Percentiles rank a stretch among this genome's conserved stretches.
Conservation (phyloP, 2,888 invertebrate species). For the Eucriotettix oculatus region DNA sequence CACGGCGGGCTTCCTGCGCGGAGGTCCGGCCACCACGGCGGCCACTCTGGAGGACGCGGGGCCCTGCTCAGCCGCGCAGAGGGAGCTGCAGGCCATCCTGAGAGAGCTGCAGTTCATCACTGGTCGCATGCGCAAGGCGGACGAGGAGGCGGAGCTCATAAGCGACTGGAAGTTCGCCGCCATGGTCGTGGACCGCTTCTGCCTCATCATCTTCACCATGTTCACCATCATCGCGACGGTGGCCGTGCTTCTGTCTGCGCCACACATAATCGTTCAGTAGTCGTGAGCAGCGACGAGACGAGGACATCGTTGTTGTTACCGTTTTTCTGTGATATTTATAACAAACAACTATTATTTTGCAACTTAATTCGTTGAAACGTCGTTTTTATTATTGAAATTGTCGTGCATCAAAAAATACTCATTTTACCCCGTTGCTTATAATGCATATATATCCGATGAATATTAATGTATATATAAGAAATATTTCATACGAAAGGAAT, state of each 20-base stretch:
- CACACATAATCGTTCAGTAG: conserved; percentile 88
- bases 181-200: conserved; percentile 95
- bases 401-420: too few relatives aligned
- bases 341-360: too few relatives aligned
- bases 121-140: conserved; percentile 81
- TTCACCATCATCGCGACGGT: conserved; percentile 88
- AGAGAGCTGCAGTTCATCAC: conserved; percentile 91
- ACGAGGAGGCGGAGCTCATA: conserved; percentile 82
- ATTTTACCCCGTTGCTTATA: too few relatives aligned
- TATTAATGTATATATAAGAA: neutral
- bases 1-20: conserved; percentile 31
- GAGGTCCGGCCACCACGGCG: conserved; percentile 28
- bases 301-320: too few relatives aligned
- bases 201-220: conserved; percentile 86
- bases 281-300: neutral
- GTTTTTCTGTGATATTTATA: too few relatives aligned
- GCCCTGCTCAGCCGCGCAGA: conserved; percentile 40
- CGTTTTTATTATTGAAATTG: too few relatives aligned
- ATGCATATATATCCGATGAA: too few relatives aligned
- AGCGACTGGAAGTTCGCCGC: conserved; percentile 98
- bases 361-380: too few relatives aligned
- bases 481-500: conserved; percentile 7
- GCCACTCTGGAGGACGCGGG: conserved; percentile 54
- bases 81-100: conserved; percentile 79
- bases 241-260: conserved; percentile 78